Conservation (phyloP, 2,113 vertebrate genomes). For the Mesitornis unicolor region DNA sequence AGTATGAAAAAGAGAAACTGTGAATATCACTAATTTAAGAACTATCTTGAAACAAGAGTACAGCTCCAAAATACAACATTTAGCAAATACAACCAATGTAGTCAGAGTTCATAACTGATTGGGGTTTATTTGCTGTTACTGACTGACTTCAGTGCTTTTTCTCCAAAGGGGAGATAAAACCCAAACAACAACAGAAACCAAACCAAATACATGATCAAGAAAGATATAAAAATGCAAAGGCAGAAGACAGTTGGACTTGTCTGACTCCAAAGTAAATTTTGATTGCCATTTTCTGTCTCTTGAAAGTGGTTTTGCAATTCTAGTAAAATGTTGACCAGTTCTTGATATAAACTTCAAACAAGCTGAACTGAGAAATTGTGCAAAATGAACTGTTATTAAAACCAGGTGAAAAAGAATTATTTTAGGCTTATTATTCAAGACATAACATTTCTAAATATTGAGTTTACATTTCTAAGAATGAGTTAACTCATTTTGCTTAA, state of each 20-base stretch:
- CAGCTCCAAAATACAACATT: neutral
- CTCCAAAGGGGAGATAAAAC: neutral
- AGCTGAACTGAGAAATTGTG: neutral
- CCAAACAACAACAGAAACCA: neutral
- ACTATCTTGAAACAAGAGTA: neutral
- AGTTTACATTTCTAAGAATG: neutral
- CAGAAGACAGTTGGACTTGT: neutral
- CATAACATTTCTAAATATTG: neutral
- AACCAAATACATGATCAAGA: neutral
- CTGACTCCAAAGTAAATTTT: neutral
- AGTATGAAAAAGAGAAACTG: neutral
- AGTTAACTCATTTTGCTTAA: neutral
- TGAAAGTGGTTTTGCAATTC: neutral
- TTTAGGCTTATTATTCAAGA: neutral
- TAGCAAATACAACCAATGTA: neutral
- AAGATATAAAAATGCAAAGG: neutral
- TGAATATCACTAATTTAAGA: neutral
- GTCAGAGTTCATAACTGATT: neutral
- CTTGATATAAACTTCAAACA: neutral
- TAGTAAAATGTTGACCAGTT: neutral
- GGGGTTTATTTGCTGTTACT: neutral
- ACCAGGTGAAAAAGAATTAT: rapidly evolving
- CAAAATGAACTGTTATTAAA: neutral
- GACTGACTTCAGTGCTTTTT: neutral
- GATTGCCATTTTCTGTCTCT: neutral